phyloP scores from a whole-genome alignment of 2,113 vertebrate species.

The Xiphorhynchus elegans region DNA sequence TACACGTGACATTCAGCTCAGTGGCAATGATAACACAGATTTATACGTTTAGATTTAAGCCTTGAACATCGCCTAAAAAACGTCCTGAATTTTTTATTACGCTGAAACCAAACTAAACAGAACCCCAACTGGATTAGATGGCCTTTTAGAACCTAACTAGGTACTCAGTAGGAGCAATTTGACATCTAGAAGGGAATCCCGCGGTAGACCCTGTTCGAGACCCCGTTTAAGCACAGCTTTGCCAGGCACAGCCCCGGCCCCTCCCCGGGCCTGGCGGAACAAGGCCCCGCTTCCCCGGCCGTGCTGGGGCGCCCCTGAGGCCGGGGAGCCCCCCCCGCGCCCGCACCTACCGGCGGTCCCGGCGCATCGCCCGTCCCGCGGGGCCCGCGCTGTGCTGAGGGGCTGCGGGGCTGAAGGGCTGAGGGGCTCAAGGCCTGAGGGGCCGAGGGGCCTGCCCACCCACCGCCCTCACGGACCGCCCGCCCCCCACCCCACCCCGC shows the following conservation, averaged over 20 bases:
- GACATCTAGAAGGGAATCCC: neutral
- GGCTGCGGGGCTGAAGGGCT: neutral
- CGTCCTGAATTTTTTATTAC: neutral
- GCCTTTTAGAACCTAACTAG: neutral
- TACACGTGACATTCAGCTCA: neutral
- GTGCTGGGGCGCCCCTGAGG: too few relatives aligned
- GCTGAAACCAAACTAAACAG: neutral
- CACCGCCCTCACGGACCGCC: neutral
- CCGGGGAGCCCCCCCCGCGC: rapidly evolving
- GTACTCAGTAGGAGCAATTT: neutral
- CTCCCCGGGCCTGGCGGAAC: neutral
- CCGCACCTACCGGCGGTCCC: neutral
- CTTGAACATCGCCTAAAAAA: neutral
- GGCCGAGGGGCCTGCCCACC: neutral
- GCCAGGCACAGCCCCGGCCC: too few relatives aligned
- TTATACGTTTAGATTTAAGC: neutral
- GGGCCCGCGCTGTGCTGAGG: neutral
- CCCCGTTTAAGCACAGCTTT: neutral
- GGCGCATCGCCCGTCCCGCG: neutral
- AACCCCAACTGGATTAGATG: neutral
- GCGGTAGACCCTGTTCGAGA: neutral
- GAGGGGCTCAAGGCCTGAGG: too few relatives aligned
- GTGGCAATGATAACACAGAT: rapidly evolving
- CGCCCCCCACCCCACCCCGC: neutral
- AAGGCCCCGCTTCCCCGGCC: neutral